Base-by-base conservation (phyloP, 2,888 invertebrate species). In the Palloptera scutellata region DNA sequence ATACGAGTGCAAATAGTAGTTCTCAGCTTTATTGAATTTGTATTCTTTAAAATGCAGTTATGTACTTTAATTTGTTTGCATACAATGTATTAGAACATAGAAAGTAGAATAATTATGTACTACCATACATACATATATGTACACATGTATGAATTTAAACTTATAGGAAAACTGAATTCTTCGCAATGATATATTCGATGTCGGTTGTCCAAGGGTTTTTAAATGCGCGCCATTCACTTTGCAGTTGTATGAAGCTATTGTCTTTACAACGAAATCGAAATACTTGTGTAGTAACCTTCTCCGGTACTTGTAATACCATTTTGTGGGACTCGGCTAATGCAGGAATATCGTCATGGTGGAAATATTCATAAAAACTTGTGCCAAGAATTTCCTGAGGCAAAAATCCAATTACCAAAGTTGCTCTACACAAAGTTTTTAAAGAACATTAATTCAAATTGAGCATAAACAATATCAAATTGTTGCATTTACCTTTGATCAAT, bases 131-230 rank as follows among this genome's bases (percentile, higher is more conserved):
- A 57, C 11, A 12, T 57, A 58, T 40, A 8, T 40, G 6, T 58
- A 58, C 10, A 58, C 30, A 6, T 30, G 42, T 58, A 58, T 13
- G 40, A 19, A 8, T 53, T 53, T 40, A 11, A 41, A n/a, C 54
- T 76, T 81, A 92, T 88, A 90, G 86, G 68, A 94, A 88, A 58
- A 94, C 88, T 0, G 90, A 91, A 86, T 96, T 96, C 83, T 93
- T 94, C 0, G 95, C 92, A 73, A 96, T 92, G 72, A 97, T 88
- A 81, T 92, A 95, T 80, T 97, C 97, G 70, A 95, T 91, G 79
- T 97, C 97, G 85, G 95, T 95, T 1, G 96, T 97, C 96, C 96
- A 97, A 0, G 97, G 97, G 86, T 97, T 97, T 77, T 90, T 90
- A 83, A 97, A 96, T 0, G 93, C 91, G 76, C 92, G 94, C 91